phyloP scores from a whole-genome alignment of 2,113 vertebrate species.

The Pipa parva region DNA sequence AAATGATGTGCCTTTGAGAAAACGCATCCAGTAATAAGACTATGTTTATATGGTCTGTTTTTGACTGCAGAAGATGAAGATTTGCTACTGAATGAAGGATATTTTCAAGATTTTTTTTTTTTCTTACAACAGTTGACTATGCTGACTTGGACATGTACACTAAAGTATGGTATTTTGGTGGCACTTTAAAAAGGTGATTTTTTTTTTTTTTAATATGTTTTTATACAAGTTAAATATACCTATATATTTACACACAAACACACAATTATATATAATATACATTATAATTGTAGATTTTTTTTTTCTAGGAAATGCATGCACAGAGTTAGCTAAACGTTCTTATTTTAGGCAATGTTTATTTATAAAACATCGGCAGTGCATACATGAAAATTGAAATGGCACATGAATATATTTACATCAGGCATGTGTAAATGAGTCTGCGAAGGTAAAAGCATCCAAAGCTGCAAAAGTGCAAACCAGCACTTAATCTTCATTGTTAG shows the following conservation, averaged over 20 bases:
- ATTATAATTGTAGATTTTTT: neutral
- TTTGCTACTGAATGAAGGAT: neutral
- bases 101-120: neutral
- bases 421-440: too few species aligned
- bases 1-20: neutral
- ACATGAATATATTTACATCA: too few species aligned
- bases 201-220: neutral
- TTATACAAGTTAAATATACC: neutral
- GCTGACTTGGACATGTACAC: neutral
- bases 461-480: too few species aligned
- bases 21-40: neutral
- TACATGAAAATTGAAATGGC: too few species aligned
- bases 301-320: too few species aligned
- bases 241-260: too few species aligned
- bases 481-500: too few species aligned
- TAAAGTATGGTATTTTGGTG: slow-evolving; percentile 6
- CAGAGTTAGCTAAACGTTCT: too few species aligned
- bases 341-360: too few species aligned
- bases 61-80: neutral
- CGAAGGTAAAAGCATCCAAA: too few species aligned
- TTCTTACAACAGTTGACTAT: neutral
- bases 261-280: too few species aligned
- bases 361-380: too few species aligned
- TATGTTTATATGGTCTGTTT: neutral
- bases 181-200: slow-evolving; percentile 6